A percentile compares a stretch with the other conserved stretches of the same genome.
phyloP scores from a whole-genome alignment of 2,888 invertebrate genomes.

The Pachymerium ferrugineum region DNA sequence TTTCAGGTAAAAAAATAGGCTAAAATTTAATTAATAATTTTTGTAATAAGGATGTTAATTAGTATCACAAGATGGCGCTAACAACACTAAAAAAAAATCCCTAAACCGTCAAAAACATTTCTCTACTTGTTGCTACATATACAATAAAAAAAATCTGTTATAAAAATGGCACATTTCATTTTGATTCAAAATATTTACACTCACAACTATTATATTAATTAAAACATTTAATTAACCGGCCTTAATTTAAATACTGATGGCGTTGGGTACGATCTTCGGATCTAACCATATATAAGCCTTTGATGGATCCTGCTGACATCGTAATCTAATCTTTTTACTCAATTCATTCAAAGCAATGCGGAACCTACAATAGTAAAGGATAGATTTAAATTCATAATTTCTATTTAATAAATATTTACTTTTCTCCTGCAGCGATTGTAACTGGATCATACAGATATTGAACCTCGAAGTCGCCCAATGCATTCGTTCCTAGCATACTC shows the following conservation, averaged over 20 bases:
- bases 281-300: conserved; percentile 47
- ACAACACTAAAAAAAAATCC: too few relatives aligned
- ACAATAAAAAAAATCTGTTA: too few relatives aligned
- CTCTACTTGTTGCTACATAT: too few relatives aligned
- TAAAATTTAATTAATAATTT: too few relatives aligned
- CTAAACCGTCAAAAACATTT: too few relatives aligned
- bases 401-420: conserved; percentile 40
- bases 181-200: not conserved
- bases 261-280: conserved; percentile 49
- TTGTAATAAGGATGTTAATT: too few relatives aligned
- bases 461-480: conserved; percentile 49
- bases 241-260: conserved; percentile 46
- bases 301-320: conserved; percentile 33
- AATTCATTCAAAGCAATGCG: conserved; percentile 38
- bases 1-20: too few relatives aligned
- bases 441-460: conserved; percentile 48
- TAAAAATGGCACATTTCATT: not conserved
- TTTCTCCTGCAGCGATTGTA: conserved; percentile 42
- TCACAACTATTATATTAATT: not conserved
- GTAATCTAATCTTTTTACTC: conserved; percentile 45
- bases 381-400: conserved; percentile 35
- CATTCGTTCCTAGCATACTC: conserved; percentile 47
- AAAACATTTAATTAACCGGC: not conserved
- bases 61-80: too few relatives aligned
- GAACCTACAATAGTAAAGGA: not conserved